Percentiles rank a stretch among this genome's conserved stretches.
phyloP scores from a whole-genome alignment of 2,113 vertebrate species.

The Ahaetulla prasina region DNA sequence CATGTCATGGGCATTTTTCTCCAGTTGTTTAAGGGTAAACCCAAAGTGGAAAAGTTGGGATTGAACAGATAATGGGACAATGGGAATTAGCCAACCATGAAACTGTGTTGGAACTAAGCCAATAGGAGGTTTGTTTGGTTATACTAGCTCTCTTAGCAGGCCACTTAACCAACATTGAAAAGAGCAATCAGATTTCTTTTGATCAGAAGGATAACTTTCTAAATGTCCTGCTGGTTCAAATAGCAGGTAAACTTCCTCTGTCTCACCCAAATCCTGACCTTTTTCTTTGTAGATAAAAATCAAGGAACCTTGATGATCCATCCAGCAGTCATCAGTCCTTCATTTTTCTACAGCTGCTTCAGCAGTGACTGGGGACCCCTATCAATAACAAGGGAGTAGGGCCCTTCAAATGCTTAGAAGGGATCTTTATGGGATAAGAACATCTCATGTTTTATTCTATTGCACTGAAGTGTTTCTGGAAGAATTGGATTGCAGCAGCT shows the following conservation, averaged over 20 bases:
- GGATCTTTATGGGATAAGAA: not conserved
- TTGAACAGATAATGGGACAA: not conserved
- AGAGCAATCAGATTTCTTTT: not conserved
- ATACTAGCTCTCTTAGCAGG: not conserved
- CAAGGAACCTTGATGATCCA: not conserved
- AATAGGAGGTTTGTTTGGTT: not conserved
- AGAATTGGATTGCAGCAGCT: not conserved
- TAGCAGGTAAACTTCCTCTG: slow-evolving; percentile 4
- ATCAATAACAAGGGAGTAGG: not conserved
- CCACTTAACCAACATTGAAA: not conserved
- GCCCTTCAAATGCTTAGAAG: not conserved
- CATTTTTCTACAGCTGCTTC: not conserved
- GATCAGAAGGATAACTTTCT: not conserved
- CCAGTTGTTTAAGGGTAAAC: not conserved
- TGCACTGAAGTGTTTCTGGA: not conserved
- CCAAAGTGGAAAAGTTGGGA: not conserved
- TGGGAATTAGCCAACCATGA: not conserved
- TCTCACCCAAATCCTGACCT: slow-evolving; percentile 8
- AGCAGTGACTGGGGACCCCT: not conserved
- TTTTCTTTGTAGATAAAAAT: slow-evolving; percentile 23
- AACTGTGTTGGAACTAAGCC: not conserved
- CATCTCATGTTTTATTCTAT: not conserved
- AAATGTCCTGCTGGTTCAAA: slow-evolving; percentile 10
- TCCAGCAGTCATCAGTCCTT: not conserved
- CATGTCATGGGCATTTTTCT: not conserved